phyloP scores from a whole-genome alignment of 2,888 invertebrate species.

The Oligia latruncula region DNA sequence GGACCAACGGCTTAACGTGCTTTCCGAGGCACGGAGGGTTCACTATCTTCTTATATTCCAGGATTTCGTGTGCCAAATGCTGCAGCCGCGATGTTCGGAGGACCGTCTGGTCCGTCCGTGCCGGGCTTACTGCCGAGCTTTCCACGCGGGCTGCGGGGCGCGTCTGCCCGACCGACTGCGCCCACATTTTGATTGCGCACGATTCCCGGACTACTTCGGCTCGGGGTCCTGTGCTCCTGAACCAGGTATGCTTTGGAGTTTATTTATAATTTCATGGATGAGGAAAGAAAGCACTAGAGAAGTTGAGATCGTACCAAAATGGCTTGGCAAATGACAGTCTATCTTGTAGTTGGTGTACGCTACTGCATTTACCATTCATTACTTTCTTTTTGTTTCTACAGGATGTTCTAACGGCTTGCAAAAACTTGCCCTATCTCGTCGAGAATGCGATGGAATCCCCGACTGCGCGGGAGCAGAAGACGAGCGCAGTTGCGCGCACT shows the following conservation, averaged over 20 bases:
- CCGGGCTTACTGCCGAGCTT: slow-evolving; percentile 95
- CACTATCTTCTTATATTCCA: slow-evolving; percentile 59
- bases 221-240: slow-evolving; percentile 93
- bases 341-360: background rate
- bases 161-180: slow-evolving; percentile 93
- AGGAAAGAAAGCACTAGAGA: background rate
- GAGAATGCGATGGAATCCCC: slow-evolving; percentile 96
- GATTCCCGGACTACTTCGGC: slow-evolving; percentile 94
- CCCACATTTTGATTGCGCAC: slow-evolving; percentile 93
- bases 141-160: slow-evolving; percentile 95
- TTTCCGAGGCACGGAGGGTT: background rate
- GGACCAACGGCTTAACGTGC: no score
- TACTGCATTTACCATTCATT: background rate
- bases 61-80: slow-evolving; percentile 96
- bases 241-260: slow-evolving; percentile 90
- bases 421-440: slow-evolving; percentile 93
- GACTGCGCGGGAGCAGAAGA: slow-evolving; percentile 96
- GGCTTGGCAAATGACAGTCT: background rate
- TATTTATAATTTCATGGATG: background rate
- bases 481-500: slow-evolving; percentile 95
- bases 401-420: slow-evolving; percentile 94
- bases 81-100: slow-evolving; percentile 94
- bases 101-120: slow-evolving; percentile 93
- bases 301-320: background rate
- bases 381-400: slow-evolving; percentile 69